Base-by-base conservation (phyloP, 2,888 invertebrate species). In the Eremobia ochroleuca region DNA sequence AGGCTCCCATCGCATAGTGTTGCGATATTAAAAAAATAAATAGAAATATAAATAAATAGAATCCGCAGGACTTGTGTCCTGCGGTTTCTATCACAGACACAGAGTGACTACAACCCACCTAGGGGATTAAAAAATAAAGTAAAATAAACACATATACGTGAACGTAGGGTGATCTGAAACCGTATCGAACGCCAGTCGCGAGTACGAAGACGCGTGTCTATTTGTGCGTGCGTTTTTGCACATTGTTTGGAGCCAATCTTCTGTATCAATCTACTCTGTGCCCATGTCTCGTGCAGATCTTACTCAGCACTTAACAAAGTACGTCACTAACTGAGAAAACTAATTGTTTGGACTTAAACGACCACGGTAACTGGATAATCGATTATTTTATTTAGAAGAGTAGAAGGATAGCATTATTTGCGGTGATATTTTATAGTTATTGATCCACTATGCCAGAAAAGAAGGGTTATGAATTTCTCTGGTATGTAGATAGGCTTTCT, bases 261-360 rank as follows among this genome's bases (percentile, higher is more conserved):
- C 82, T 82, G 58, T 4, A 4, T 8, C 15, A 34, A n/a, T 34
- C 9, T 65, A 34, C 11, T 59, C 49, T 28, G 28, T 59, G 40
- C 34, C 59, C 81, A 67, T 65, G 85, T 85, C 85, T 70, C 58
- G 55, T 77, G 73, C 85, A 87, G 82, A 69, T 78, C 85, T 87
- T 79, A 83, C 82, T 85, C 76, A 64, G 52, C 73, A 84, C 81
- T 85, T 81, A 85, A 79, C 83, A 31, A 79, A 83, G 75, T 76
- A 76, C 77, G 49, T 49, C 70, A 72, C 70, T 84, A 77, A 68
- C 73, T 46, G 55, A 70, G 59, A 81, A 49, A 79, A 87, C 77
- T 85, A 87, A 86, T 86, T 79, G 82, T 79, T 79, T 69, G 34
- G 46, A 59, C 66, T 72, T n/a, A 62, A 69, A 76, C 59, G 43